Percentiles rank a stretch among this genome's conserved stretches.
These are phyloP conservation scores for Lordiphosa andalusiaca DNA, from an alignment of 2,888 invertebrate genomes.

Conservation along the genomic window DNA sequence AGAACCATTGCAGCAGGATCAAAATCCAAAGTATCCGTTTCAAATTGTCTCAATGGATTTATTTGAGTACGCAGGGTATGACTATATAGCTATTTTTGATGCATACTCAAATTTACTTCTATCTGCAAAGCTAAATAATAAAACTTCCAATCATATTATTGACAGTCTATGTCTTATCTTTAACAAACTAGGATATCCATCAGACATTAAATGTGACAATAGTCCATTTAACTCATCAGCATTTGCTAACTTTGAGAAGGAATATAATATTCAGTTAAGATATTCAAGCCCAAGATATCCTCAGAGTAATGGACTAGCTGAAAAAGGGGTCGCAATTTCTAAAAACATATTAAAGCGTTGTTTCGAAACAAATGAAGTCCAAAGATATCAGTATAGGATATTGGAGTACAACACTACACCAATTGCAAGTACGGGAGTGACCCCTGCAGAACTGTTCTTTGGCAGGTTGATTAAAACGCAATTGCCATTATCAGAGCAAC, in stretches of 20 bases:
- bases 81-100: too few relatives aligned
- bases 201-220: not conserved
- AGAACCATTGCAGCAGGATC: too few relatives aligned
- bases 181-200: too few relatives aligned
- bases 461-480: conserved; percentile 34
- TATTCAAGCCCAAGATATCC: conserved; percentile 41
- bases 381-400: conserved; percentile 33
- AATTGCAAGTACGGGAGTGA: conserved; percentile 27
- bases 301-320: conserved; percentile 37
- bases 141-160: too few relatives aligned
- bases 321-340: conserved; percentile 38
- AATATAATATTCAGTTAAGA: conserved; percentile 10
- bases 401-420: conserved; percentile 45
- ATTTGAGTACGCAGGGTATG: too few relatives aligned
- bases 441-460: conserved; percentile 30
- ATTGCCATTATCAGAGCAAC: conserved; percentile 24
- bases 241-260: not conserved
- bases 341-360: conserved; percentile 42
- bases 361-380: conserved; percentile 22
- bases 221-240: not conserved
- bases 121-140: too few relatives aligned
- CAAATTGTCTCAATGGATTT: too few relatives aligned
- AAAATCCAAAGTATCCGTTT: too few relatives aligned
- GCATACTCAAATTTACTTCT: too few relatives aligned
- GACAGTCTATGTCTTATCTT: too few relatives aligned